Evolutionary conservation across 1,140 invertebrate genomes (phyloP).

Genomic region (Bombus haemorrhoidalis): DNA sequence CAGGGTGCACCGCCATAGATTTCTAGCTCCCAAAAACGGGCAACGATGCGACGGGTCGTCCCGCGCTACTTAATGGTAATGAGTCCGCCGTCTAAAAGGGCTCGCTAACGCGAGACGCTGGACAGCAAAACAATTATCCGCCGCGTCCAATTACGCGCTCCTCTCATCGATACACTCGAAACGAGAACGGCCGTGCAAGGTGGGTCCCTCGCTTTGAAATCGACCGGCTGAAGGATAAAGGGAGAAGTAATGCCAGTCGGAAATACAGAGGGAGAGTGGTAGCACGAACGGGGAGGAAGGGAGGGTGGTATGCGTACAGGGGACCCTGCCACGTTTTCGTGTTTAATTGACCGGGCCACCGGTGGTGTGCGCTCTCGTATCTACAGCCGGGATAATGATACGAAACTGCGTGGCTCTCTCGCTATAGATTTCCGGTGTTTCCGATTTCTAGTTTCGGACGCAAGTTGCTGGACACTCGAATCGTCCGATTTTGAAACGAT

Average conservation of each 20-base stretch:
- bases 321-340: slow-evolving; percentile 49
- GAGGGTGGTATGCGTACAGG: not conserved
- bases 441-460: not conserved
- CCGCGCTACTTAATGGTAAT: slow-evolving; percentile 50
- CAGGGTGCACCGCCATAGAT: slow-evolving; percentile 6
- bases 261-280: slow-evolving; percentile 8
- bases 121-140: slow-evolving; percentile 60
- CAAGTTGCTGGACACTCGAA: not conserved
- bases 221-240: slow-evolving; percentile 34
- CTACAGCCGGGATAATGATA: slow-evolving; percentile 54
- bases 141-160: slow-evolving; percentile 63
- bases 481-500: not conserved
- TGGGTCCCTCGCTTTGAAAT: slow-evolving; percentile 34
- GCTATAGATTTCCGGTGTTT: not conserved
- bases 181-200: slow-evolving; percentile 22
- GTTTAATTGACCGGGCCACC: slow-evolving; percentile 61
- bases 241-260: slow-evolving; percentile 26
- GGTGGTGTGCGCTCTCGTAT: slow-evolving; percentile 34
- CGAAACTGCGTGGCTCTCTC: slow-evolving; percentile 35
- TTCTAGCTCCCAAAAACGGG: slow-evolving; percentile 37
- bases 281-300: not conserved
- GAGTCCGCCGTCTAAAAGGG: slow-evolving; percentile 47
- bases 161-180: slow-evolving; percentile 55
- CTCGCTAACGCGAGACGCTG: slow-evolving; percentile 39
- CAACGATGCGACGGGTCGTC: slow-evolving; percentile 1